Evolutionary conservation across 37 sponge, comb jelly and placozoan species (phyloP).

Genomic region (Aphrocallistes beatrix): DNA sequence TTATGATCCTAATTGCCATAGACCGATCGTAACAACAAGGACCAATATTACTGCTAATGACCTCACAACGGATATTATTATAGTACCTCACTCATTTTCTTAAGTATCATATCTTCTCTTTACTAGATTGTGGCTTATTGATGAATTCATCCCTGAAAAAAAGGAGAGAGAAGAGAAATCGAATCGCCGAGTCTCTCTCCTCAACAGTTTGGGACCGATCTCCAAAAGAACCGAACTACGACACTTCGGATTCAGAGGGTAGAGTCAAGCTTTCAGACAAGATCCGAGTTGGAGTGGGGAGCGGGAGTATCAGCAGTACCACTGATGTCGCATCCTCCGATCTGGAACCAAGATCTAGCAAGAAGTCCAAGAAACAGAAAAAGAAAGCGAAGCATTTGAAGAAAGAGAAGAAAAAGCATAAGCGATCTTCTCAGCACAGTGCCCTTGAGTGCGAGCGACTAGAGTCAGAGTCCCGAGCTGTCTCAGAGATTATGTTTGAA

Average conservation of each 20-base stretch:
- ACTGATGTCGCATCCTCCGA: too few species aligned
- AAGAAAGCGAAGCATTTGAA: neutral
- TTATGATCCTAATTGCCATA: too few species aligned
- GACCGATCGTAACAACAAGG: too few species aligned
- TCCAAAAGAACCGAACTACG: neutral
- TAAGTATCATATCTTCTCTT: too few species aligned
- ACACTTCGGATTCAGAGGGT: neutral
- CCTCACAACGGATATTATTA: too few species aligned
- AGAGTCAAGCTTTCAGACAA: too few species aligned
- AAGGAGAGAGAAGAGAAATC: slow-evolving; percentile 19
- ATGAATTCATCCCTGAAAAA: neutral
- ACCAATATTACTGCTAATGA: too few species aligned
- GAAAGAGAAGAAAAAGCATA: neutral
- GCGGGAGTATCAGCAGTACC: too few species aligned
- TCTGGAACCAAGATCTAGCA: too few species aligned
- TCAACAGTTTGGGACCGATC: neutral
- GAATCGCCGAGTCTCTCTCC: neutral
- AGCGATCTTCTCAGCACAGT: neutral
- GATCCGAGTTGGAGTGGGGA: too few species aligned
- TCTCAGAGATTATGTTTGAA: neutral
- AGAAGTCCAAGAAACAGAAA: neutral
- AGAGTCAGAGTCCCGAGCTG: neutral
- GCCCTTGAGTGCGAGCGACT: neutral
- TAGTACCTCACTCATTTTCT: too few species aligned
- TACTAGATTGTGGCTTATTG: too few species aligned